A percentile compares a stretch with the other conserved stretches of the same genome.
These are phyloP conservation scores for Drymonia ruficornis DNA, from an alignment of 2,888 invertebrate genomes.

Conservation along the genomic window DNA sequence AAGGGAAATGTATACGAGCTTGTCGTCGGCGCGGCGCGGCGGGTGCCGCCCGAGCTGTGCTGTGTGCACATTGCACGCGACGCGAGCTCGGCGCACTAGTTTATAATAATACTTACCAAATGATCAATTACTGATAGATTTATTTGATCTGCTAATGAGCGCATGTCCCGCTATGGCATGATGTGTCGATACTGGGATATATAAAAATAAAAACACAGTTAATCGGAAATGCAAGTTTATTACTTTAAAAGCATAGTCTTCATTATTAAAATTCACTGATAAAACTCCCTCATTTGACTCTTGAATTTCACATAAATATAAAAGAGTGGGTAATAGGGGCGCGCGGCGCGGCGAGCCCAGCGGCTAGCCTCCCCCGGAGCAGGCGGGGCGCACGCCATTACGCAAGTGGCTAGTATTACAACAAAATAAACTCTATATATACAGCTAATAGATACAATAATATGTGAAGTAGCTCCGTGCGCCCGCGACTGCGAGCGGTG, in stretches of 20 bases:
- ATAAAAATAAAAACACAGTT: constrained; percentile 29
- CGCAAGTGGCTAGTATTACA: constrained; percentile 47
- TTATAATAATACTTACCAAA: too few species aligned
- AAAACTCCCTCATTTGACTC: constrained; percentile 46
- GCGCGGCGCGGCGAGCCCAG: constrained; percentile 6
- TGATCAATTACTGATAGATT: too few species aligned
- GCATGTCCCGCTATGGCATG: too few species aligned
- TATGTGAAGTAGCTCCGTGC: constrained; percentile 28
- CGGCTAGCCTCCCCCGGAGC: neutral
- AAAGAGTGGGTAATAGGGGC: constrained; percentile 15
- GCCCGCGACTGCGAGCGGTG: too few species aligned
- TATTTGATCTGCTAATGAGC: too few species aligned
- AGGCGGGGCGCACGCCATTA: neutral
- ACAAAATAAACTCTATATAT: constrained; percentile 64
- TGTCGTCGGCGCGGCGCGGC: too few species aligned
- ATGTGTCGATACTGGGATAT: neutral
- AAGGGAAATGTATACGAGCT: too few species aligned
- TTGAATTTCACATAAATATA: constrained; percentile 24
- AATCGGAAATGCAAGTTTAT: constrained; percentile 76
- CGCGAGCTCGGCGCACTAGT: too few species aligned
- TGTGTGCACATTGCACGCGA: too few species aligned
- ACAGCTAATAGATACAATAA: constrained; percentile 53
- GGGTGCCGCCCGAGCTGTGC: too few species aligned
- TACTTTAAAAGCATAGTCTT: constrained; percentile 76
- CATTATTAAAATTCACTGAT: constrained; percentile 59